Evolutionary conservation across 2,113 vertebrate species (phyloP), one percentile per base, ranked within the genome.

Genomic region (Ranitomeya imitator): DNA sequence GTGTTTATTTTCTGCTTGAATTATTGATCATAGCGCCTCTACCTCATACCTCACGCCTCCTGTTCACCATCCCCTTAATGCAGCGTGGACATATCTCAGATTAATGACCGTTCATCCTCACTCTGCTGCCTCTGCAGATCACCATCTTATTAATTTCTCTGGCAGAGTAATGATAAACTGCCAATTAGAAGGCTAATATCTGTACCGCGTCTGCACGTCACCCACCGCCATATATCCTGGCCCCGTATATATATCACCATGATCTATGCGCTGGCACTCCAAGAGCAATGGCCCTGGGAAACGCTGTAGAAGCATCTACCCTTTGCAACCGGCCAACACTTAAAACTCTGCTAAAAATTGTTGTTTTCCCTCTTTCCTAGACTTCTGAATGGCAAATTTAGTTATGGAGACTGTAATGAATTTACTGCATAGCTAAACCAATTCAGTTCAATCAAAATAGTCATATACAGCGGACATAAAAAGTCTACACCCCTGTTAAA

Each of bases 151-250:
- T 85, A 85, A 85, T 85, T 85, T 85, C 55, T 31, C 31, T 45
- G 55, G 83, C 65, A 74, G 69, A 6, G 67, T 85, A 73, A 73
- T 85, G 83, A 85, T 85, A 76, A 85, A 85, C 83, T 85, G 83
- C 69, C 83, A 85, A 85, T 85, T 85, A 85, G 69, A 59, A 74
- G 23, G 54, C 55, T 85, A 85, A 85, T 85, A 85, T 85, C 83
- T 85, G 83, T 85, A 16, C 61, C 15, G 81, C 81, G 7, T 23
- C 81, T 10, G 21, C 81, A 67, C 31, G 21, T 67, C 63, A 84
- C 81, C 51, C 18, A 67, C 69, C 83, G 65, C 83, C 83, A 85
- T 85, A 54, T 55, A 76, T 73, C 83, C 83, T 60, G 12, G 26
- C 67, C 67, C 21, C 6, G 54, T 59, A 21, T 31, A 85, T 85